Evolutionary conservation across 1,140 invertebrate species (phyloP).

Genomic region (Drosophila malerkotliana): DNA sequence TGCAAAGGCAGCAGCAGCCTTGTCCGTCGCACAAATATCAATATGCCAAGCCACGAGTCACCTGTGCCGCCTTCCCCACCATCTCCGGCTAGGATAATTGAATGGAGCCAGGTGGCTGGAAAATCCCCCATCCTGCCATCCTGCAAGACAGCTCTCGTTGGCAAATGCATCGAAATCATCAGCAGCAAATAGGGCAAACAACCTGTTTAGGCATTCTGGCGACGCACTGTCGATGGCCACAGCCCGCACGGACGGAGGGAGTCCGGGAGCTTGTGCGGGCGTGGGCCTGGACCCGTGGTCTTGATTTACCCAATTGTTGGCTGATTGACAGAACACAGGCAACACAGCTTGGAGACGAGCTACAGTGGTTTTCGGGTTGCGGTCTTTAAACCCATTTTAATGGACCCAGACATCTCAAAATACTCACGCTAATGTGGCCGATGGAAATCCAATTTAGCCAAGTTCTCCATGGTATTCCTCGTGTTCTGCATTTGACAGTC

Average conservation of each 20-base stretch:
- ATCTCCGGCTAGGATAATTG: slow-evolving; percentile 53
- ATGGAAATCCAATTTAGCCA: slow-evolving; percentile 1
- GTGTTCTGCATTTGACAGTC: slow-evolving; percentile 28
- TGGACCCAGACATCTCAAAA: background rate
- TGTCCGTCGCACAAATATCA: slow-evolving; percentile 69
- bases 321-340: slow-evolving; percentile 32
- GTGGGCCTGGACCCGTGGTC: background rate
- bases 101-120: slow-evolving; percentile 30
- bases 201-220: slow-evolving; percentile 41
- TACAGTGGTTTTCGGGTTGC: slow-evolving; percentile 26
- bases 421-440: slow-evolving; percentile 8
- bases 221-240: slow-evolving; percentile 13
- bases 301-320: slow-evolving; percentile 48
- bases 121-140: background rate
- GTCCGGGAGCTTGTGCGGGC: background rate
- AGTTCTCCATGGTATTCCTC: background rate
- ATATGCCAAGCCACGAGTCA: slow-evolving; percentile 51
- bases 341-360: background rate
- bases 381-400: slow-evolving; percentile 37
- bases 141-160: slow-evolving; percentile 12
- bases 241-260: background rate
- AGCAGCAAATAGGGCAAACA: slow-evolving; percentile 35
- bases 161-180: slow-evolving; percentile 44
- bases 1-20: slow-evolving; percentile 41
- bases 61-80: background rate